Percentiles rank a stretch among this genome's conserved stretches.
These are phyloP conservation scores for Phenacoccus solenopsis DNA, from an alignment of 1,140 invertebrate species.

Conservation along the genomic window DNA sequence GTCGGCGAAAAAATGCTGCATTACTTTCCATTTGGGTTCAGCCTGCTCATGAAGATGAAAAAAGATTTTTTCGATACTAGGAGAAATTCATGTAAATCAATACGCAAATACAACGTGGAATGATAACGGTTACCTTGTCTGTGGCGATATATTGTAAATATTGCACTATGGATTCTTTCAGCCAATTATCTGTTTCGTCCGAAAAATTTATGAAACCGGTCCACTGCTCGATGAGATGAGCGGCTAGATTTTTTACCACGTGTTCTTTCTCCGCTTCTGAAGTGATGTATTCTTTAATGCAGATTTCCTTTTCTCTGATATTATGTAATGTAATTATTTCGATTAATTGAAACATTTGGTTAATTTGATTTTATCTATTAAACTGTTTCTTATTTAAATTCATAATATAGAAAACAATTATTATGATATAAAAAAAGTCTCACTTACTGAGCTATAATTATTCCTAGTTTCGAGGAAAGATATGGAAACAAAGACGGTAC, in stretches of 20 bases:
- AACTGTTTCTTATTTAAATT: too few relatives aligned
- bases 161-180: conserved; percentile 6
- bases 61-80: not conserved
- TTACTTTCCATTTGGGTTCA: not conserved
- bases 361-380: too few relatives aligned
- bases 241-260: not conserved
- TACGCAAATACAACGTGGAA: too few relatives aligned
- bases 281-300: not conserved
- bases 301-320: not conserved
- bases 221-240: not conserved
- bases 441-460: not conserved
- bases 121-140: not conserved
- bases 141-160: not conserved
- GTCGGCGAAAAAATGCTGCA: not conserved
- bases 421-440: too few relatives aligned
- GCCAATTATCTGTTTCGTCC: not conserved
- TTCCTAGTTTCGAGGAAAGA: not conserved
- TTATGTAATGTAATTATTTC: too few relatives aligned
- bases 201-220: not conserved
- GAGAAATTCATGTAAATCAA: too few relatives aligned
- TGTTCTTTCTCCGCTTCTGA: not conserved
- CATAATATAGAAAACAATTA: too few relatives aligned
- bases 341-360: too few relatives aligned
- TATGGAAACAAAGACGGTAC: not conserved
- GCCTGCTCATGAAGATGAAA: not conserved